phyloP scores from a whole-genome alignment of 2,888 invertebrate species.

The Carpatolechia fugitivella region DNA sequence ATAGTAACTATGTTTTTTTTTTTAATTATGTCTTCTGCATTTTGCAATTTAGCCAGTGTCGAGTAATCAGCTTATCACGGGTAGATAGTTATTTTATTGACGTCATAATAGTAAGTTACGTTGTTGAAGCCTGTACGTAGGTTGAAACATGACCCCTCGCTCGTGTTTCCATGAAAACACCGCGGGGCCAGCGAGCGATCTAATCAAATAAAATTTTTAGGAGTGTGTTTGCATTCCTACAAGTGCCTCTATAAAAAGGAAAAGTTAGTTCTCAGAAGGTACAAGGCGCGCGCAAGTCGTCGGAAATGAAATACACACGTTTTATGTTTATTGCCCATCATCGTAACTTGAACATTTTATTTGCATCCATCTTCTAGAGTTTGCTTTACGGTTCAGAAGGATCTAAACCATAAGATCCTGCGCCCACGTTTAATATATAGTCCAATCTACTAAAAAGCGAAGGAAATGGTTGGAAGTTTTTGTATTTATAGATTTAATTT shows the following conservation, averaged over 20 bases:
- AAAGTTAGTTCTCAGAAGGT: conserved; percentile 46
- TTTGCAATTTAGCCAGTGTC: no score
- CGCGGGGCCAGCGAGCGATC: conserved; percentile 25
- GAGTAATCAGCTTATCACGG: no score
- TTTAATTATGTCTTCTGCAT: no score
- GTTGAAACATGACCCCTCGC: not conserved
- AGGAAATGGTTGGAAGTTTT: not conserved
- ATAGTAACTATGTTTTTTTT: no score
- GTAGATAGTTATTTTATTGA: no score
- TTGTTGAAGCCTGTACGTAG: not conserved
- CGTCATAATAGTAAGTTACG: not conserved
- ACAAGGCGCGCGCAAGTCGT: conserved; percentile 28
- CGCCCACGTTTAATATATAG: conserved; percentile 19
- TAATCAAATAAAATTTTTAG: conserved; percentile 41
- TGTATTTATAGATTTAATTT: conserved; percentile 35
- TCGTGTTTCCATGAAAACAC: conserved; percentile 5
- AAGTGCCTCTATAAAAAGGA: conserved; percentile 44
- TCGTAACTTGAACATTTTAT: conserved; percentile 42
- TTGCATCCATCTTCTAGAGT: conserved; percentile 33
- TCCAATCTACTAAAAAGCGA: conserved; percentile 15
- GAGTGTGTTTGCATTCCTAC: conserved; percentile 40
- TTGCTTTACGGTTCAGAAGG: conserved; percentile 28
- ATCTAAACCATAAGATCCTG: no score
- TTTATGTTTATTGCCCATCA: conserved; percentile 54
- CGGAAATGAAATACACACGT: conserved; percentile 42